A percentile compares a stretch with the other conserved stretches of the same genome.
Evolutionary conservation across 1,140 invertebrate species (phyloP).

Genomic region (Drosophila subobscura): DNA sequence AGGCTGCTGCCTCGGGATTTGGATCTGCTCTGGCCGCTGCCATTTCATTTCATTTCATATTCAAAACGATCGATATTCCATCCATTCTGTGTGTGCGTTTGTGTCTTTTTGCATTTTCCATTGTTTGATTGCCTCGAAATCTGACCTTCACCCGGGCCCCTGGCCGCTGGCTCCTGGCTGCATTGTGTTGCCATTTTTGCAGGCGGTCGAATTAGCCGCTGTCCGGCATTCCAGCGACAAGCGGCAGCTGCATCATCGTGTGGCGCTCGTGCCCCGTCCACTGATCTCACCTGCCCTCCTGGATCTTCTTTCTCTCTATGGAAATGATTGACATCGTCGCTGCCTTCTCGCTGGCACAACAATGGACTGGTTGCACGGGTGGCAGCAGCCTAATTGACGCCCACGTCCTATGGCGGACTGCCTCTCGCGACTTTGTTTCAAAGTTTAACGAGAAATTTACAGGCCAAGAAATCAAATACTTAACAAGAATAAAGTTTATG

Average conservation of each 20-base stretch:
- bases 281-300: background rate
- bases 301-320: constrained; percentile 7
- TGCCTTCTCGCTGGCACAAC: background rate
- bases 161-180: constrained; percentile 8
- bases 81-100: background rate
- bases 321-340: constrained; percentile 18
- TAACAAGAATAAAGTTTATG: too few species aligned
- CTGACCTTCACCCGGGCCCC: constrained; percentile 63
- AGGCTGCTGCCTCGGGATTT: constrained; percentile 3
- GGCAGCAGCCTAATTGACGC: constrained; percentile 5
- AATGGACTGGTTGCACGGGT: constrained; percentile 2
- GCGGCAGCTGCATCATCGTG: constrained; percentile 29
- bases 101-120: constrained; percentile 35
- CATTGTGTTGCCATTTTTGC: constrained; percentile 64
- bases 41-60: constrained; percentile 61
- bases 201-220: constrained; percentile 60
- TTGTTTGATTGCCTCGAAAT: constrained; percentile 62
- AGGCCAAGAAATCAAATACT: too few species aligned
- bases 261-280: constrained; percentile 39
- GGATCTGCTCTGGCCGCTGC: background rate
- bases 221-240: constrained; percentile 16
- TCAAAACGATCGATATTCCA: constrained; percentile 54
- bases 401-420: background rate
- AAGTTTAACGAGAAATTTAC: too few species aligned
- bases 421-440: too few species aligned